Percentiles rank a stretch among this genome's conserved stretches.
These are phyloP conservation scores for Campaea margaritaria DNA, from an alignment of 2,888 invertebrate species.

Conservation along the genomic window DNA sequence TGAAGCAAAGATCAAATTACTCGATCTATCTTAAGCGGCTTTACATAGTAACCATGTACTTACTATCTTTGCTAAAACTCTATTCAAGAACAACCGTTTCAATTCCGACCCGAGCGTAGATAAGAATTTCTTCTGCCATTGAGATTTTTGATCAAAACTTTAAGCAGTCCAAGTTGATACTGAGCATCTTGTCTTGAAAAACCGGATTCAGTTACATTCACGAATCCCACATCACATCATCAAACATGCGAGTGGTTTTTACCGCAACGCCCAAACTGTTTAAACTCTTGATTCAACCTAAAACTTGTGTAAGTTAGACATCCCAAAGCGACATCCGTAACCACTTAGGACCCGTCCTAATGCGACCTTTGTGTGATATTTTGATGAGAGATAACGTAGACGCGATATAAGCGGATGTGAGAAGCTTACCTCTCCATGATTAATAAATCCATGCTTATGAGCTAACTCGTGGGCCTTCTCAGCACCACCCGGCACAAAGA, in stretches of 20 bases:
- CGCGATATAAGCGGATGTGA: constrained; percentile 2
- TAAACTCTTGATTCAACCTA: constrained; percentile 6
- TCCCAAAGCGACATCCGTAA: constrained; percentile 10
- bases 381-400: constrained; percentile 5
- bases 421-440: constrained; percentile 78
- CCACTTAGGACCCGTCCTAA: constrained; percentile 4
- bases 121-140: too few relatives aligned
- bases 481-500: constrained; percentile 87
- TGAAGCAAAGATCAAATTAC: constrained; percentile 22
- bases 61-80: neutral
- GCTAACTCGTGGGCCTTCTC: constrained; percentile 70
- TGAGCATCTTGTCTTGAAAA: too few relatives aligned
- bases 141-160: too few relatives aligned
- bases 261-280: constrained; percentile 24
- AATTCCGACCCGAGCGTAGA: too few relatives aligned
- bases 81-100: too few relatives aligned
- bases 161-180: too few relatives aligned
- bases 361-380: constrained; percentile 5
- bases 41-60: too few relatives aligned
- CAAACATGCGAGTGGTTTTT: constrained; percentile 8
- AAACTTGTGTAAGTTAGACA: constrained; percentile 23
- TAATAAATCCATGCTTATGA: constrained; percentile 78
- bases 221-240: neutral
- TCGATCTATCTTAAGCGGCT: constrained; percentile 14
- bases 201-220: neutral